phyloP scores from a whole-genome alignment of 1,140 invertebrate genomes.

The Micrasema minimum region DNA sequence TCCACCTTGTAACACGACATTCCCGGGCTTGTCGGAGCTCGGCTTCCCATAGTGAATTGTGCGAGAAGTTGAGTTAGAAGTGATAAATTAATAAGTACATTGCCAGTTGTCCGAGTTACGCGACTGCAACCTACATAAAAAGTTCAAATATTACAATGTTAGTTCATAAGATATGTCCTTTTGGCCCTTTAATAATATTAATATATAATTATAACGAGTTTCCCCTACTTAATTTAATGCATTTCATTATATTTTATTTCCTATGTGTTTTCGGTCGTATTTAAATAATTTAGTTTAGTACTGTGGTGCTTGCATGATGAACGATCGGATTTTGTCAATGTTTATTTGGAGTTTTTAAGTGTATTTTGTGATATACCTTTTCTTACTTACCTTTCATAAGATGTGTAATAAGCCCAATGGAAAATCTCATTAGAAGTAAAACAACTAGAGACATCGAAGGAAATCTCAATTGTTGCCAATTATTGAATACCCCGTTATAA shows the following conservation, averaged over 20 bases:
- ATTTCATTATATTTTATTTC: slow-evolving; percentile 42
- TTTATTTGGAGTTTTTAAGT: slow-evolving; percentile 35
- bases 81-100: slow-evolving; percentile 47
- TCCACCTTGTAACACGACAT: slow-evolving; percentile 44
- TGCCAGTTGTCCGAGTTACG: slow-evolving; percentile 4
- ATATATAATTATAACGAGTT: slow-evolving; percentile 47
- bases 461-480: slow-evolving; percentile 23
- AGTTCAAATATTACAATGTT: slow-evolving; percentile 54
- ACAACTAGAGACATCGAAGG: slow-evolving; percentile 24
- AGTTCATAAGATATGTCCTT: slow-evolving; percentile 49
- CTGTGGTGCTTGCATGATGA: slow-evolving; percentile 49
- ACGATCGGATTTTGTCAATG: slow-evolving; percentile 33
- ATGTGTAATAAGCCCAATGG: slow-evolving; percentile 4
- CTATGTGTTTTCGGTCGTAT: slow-evolving; percentile 36
- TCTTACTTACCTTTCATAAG: slow-evolving; percentile 18
- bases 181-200: slow-evolving; percentile 46
- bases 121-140: slow-evolving; percentile 25
- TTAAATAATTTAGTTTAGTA: slow-evolving; percentile 40
- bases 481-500: too few species aligned
- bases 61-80: slow-evolving; percentile 48
- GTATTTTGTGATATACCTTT: slow-evolving; percentile 32
- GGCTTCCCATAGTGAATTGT: slow-evolving; percentile 51
- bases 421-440: slow-evolving; percentile 19
- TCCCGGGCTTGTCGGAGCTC: slow-evolving; percentile 46
- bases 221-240: slow-evolving; percentile 43